Evolutionary conservation across 2,797 vertebrate genomes (phyloP), one percentile per base, ranked within the genome.

Genomic region (Spheniscus humboldti): DNA sequence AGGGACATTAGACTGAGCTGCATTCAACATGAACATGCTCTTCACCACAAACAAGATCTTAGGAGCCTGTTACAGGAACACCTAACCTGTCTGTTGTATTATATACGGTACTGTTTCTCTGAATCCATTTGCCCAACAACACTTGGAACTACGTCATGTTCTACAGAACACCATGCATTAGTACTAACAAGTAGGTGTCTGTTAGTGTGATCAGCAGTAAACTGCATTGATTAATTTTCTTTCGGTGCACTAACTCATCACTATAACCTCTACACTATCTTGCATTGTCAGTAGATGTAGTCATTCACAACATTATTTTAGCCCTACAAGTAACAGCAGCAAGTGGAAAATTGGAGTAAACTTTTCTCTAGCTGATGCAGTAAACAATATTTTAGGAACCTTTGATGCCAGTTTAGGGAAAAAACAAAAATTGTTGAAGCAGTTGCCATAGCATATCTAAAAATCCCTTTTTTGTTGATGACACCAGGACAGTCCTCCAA

Each of bases 111-210:
- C 2, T 64, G 7, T 31, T 82, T 60, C 53, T 67, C 72, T n/a
- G 47, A 53, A 87, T 74, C 20, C 7, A 24, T 57, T 88, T 55
- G 11, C 41, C 30, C 78, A 53, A 47, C 20, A 50, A 17, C 11
- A n/a, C 11, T 67, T 72, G 45, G 18, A 68, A 35, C 16, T 37
- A 23, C 0, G 0, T 24, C 25, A 20, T 7, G 23, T 63, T 87
- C 59, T 45, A 48, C 7, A 35, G 53, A 90, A 18, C 15, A 74
- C 9, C 37, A 33, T 0, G 1, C 10, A 7, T 37, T 74, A 27
- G 22, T 39, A 53, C 9, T 18, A 45, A 41, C 57, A 57, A 24
- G 13, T 6, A 69, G 31, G 6, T 19, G 19, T 22, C 43, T 78
- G 20, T 22, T 59, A 22, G 33, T 13, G 33, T 53, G 30, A 55